Base-by-base conservation (phyloP, 2,888 invertebrate species). In the Tachystola acroxantha region DNA sequence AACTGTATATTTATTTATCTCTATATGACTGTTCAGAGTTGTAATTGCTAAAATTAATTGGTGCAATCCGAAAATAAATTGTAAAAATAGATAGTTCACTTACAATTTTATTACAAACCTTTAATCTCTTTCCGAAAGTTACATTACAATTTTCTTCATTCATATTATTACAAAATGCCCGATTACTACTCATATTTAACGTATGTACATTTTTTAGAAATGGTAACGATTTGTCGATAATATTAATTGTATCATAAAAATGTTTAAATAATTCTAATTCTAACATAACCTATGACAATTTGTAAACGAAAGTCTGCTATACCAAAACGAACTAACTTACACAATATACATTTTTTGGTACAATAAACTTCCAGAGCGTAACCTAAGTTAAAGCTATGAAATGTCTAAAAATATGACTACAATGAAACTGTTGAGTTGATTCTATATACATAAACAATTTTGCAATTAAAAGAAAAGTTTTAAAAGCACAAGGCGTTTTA, bases 281-380 rank as follows among this genome's bases (percentile, higher is more conserved):
- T 56, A 59, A 46, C 45, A 71, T 11, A 30, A 68, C 66, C 72
- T 79, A 79, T 63, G 65, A 81, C 75, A 81, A 73, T 80, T 78
- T 79, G 76, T 77, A 66, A 64, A 43, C 64, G 76, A 78, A 85
- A 84, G 77, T 70, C 67, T 58, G 48, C 49, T 67, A 68, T 66
- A 84, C 82, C 85, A 85, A 82, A 78, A 72, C 64, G 51, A 73
- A 70, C 70, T 78, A 77, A 73, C 66, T 70, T 57, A 53, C 54
- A 68, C 57, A 81, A 80, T 81, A 80, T 78, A 84, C 75, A 84
- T 66, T 81, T 77, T 86, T 86, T 82, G 85, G 84, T 81, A 80
- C 66, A 78, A 72, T 69, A 64, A 84, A 76, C 80, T 80, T 84
- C 69, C 76, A 65, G 11, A 27, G 6, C 6, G n/a, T 60, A 70